phyloP scores from a whole-genome alignment of 2,888 invertebrate genomes.

The Xestobium rufovillosum region DNA sequence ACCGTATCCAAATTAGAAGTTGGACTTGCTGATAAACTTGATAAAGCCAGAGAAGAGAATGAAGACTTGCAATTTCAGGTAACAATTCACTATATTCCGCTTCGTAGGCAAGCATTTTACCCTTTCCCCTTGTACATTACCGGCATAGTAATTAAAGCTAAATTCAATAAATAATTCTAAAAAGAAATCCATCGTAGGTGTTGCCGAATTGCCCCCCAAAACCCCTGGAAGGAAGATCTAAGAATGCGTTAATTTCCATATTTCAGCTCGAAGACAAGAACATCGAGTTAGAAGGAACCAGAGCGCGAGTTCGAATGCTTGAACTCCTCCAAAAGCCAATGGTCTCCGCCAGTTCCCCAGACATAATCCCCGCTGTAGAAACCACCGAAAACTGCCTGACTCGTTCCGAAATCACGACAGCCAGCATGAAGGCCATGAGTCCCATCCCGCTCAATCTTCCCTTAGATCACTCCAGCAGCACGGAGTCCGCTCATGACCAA shows the following conservation, averaged over 20 bases:
- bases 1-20: constrained; percentile 61
- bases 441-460: constrained; percentile 46
- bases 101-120: no score
- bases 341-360: constrained; percentile 30
- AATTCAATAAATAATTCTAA: no score
- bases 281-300: constrained; percentile 76
- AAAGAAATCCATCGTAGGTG: no score
- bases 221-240: neutral
- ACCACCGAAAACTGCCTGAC: constrained; percentile 44
- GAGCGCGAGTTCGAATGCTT: constrained; percentile 66
- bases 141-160: no score
- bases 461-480: constrained; percentile 55
- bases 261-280: constrained; percentile 71
- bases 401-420: constrained; percentile 43
- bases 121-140: no score
- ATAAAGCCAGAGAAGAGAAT: constrained; percentile 68
- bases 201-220: no score
- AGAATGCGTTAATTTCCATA: constrained; percentile 2
- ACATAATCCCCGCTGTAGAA: constrained; percentile 42
- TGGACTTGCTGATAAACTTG: constrained; percentile 57
- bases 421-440: constrained; percentile 54
- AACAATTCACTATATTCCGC: constrained; percentile 27
- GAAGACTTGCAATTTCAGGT: constrained; percentile 79
- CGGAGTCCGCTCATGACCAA: constrained; percentile 58
- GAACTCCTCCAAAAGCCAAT: constrained; percentile 47